phyloP scores from a whole-genome alignment of 2,888 invertebrate genomes.

The Nomada fabriciana region DNA sequence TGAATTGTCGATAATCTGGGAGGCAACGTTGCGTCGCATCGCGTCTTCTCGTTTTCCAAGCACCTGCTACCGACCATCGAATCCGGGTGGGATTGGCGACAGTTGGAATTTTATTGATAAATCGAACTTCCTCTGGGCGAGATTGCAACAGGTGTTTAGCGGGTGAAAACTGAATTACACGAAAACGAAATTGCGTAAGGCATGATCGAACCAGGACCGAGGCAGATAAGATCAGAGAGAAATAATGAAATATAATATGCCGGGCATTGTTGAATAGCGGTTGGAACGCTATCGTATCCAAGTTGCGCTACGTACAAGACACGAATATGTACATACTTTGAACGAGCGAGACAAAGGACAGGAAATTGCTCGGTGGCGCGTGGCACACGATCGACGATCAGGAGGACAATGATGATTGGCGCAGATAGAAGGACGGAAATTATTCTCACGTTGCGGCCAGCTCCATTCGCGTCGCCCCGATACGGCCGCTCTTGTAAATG shows the following conservation, averaged over 20 bases:
- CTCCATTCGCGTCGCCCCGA: neutral
- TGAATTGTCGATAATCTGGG: constrained; percentile 29
- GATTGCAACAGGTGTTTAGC: constrained; percentile 65
- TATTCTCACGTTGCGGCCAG: constrained; percentile 14
- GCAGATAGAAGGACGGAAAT: constrained; percentile 31
- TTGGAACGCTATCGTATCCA: constrained; percentile 8
- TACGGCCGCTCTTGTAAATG: constrained; percentile 12
- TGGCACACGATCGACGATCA: neutral
- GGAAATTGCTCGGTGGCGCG: constrained; percentile 40
- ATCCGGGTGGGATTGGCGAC: constrained; percentile 37
- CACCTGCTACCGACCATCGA: constrained; percentile 25
- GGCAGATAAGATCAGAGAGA: neutral
- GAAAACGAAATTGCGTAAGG: constrained; percentile 47
- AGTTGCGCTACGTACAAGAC: neutral
- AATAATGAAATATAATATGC: constrained; percentile 3
- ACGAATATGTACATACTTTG: neutral
- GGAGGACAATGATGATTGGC: neutral
- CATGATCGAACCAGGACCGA: constrained; percentile 3
- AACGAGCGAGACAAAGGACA: constrained; percentile 31
- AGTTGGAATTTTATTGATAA: constrained; percentile 62
- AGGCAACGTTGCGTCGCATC: neutral
- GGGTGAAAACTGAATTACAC: constrained; percentile 45
- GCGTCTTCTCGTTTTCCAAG: neutral
- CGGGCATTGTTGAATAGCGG: neutral
- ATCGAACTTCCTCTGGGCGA: constrained; percentile 57